Evolutionary conservation across 1,140 invertebrate species (phyloP).

Genomic region (Magallana angulata): DNA sequence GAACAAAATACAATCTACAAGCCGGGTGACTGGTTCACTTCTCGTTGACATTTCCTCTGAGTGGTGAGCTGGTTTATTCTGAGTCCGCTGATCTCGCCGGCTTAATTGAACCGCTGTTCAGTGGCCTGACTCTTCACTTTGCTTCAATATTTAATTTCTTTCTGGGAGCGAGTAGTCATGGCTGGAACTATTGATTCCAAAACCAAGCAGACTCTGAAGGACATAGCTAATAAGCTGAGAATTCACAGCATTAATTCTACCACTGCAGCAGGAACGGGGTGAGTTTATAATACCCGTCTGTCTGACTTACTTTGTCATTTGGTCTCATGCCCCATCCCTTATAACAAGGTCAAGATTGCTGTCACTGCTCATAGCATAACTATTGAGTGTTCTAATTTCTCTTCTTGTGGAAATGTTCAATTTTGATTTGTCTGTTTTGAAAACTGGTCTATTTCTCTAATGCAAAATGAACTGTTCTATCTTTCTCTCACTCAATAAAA

Average conservation of each 20-base stretch:
- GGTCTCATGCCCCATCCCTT: too few species aligned
- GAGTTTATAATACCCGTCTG: neutral
- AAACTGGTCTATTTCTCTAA: too few species aligned
- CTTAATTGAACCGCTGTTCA: neutral
- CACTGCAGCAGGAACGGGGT: slow-evolving; percentile 82
- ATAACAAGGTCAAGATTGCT: too few species aligned
- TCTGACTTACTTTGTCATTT: neutral
- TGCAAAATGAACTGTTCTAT: too few species aligned
- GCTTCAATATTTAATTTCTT: neutral
- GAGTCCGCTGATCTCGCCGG: neutral
- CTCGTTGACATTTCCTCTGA: neutral
- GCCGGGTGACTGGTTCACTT: neutral
- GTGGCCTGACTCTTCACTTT: neutral
- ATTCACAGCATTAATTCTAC: slow-evolving; percentile 95
- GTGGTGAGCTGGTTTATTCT: neutral
- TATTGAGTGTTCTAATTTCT: too few species aligned
- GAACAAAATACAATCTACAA: neutral
- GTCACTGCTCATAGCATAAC: too few species aligned
- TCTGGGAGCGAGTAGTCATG: neutral
- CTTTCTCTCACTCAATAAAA: too few species aligned
- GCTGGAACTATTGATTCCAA: slow-evolving; percentile 60
- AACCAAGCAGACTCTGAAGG: slow-evolving; percentile 86
- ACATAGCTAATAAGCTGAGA: slow-evolving; percentile 94
- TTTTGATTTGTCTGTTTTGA: too few species aligned
- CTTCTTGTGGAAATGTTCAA: too few species aligned